Evolutionary conservation across 2,797 vertebrate species (phyloP).

Genomic region (Bryconaethiops microstoma): DNA sequence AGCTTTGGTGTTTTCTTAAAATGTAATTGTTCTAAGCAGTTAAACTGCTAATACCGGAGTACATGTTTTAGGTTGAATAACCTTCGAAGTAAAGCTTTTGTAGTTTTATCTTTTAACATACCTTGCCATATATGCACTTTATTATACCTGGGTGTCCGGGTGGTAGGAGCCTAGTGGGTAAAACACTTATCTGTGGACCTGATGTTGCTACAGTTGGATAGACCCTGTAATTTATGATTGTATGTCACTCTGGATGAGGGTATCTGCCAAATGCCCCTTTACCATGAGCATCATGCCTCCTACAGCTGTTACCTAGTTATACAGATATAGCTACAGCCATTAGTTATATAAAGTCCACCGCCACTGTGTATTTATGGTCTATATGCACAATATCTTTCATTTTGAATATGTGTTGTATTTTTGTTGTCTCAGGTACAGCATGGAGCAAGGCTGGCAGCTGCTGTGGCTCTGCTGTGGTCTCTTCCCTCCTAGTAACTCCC

Average conservation of each 20-base stretch:
- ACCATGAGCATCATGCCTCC: background rate
- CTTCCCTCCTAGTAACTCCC: constrained; percentile 85
- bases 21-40: background rate
- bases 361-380: background rate
- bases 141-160: background rate
- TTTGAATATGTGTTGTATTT: background rate
- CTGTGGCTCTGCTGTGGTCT: constrained; percentile 95
- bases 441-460: constrained; percentile 93
- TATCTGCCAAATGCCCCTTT: background rate
- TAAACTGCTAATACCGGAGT: background rate
- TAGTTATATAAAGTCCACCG: too few relatives aligned
- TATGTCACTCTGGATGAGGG: too few relatives aligned
- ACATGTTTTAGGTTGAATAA: background rate
- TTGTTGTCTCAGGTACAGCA: constrained; percentile 80
- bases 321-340: too few relatives aligned
- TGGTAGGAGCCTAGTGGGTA: too few relatives aligned
- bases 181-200: too few relatives aligned
- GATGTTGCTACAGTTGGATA: too few relatives aligned
- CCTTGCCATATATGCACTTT: background rate
- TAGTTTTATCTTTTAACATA: background rate
- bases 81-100: background rate
- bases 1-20: too few relatives aligned
- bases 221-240: too few relatives aligned
- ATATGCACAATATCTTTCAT: background rate
- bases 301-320: background rate